phyloP scores from a whole-genome alignment of 2,113 vertebrate genomes.

The Bos taurus region ARS-UCD2.0 NC_037342.1:70808501-70809000 shows the following conservation, averaged over 20 bases:
- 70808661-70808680: not conserved
- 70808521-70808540: not conserved
- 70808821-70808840: not conserved
- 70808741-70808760: not conserved
- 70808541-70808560: not conserved
- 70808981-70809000: slow-evolving; percentile 48
- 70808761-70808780: not conserved
- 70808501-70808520: not conserved
- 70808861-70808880: not conserved
- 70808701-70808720: not conserved
- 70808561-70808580: not conserved
- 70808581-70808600: not conserved
- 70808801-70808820: slow-evolving; percentile 7
- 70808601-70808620: not conserved
- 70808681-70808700: not conserved
- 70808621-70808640: not conserved
- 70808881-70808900: slow-evolving; percentile 29
- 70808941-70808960: slow-evolving; percentile 40
- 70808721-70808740: not conserved
- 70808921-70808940: slow-evolving; percentile 63
- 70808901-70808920: slow-evolving; percentile 36
- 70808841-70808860: not conserved
- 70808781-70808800: not conserved
- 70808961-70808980: slow-evolving; percentile 39
- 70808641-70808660: not conserved